These are phyloP conservation scores for Masnerella sp. DNA, from an alignment of 2,888 invertebrate genomes.

Conservation along the genomic window DNA sequence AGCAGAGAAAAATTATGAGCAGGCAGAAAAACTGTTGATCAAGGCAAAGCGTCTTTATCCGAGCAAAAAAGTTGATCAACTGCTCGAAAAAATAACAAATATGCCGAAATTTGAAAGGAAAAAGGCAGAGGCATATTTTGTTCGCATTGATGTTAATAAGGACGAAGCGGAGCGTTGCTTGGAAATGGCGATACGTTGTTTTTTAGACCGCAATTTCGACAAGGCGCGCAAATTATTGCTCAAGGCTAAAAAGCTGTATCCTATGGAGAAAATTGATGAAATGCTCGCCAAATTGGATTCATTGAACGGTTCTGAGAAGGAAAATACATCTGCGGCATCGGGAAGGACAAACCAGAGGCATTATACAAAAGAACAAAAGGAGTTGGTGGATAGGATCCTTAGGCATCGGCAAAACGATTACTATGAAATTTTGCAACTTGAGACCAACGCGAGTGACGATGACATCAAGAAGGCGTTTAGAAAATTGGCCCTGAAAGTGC, in stretches of 20 bases:
- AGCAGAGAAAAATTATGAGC: slow-evolving; percentile 86
- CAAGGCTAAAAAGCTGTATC: slow-evolving; percentile 85
- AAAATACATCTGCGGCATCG: neutral
- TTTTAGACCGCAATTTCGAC: slow-evolving; percentile 62
- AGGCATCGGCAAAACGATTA: slow-evolving; percentile 88
- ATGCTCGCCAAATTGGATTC: neutral
- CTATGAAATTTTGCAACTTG: slow-evolving; percentile 93
- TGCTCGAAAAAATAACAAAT: neutral
- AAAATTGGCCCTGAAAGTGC: slow-evolving; percentile 93
- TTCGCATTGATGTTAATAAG: slow-evolving; percentile 67
- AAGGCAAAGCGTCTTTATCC: slow-evolving; percentile 85
- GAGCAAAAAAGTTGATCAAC: slow-evolving; percentile 86
- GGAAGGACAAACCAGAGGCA: slow-evolving; percentile 57
- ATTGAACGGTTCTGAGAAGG: neutral
- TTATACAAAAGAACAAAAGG: slow-evolving; percentile 80
- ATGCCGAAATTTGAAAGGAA: neutral
- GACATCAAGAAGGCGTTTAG: slow-evolving; percentile 95
- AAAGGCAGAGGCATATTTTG: neutral
- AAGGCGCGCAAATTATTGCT: slow-evolving; percentile 59
- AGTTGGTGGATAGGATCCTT: slow-evolving; percentile 81
- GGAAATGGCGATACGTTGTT: slow-evolving; percentile 70
- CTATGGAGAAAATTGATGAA: slow-evolving; percentile 88
- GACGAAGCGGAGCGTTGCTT: slow-evolving; percentile 59
- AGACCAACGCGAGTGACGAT: slow-evolving; percentile 90
- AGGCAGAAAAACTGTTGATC: slow-evolving; percentile 90